Evolutionary conservation across 1,140 invertebrate genomes (phyloP).

Genomic region (Leguminivora glycinivorella): DNA sequence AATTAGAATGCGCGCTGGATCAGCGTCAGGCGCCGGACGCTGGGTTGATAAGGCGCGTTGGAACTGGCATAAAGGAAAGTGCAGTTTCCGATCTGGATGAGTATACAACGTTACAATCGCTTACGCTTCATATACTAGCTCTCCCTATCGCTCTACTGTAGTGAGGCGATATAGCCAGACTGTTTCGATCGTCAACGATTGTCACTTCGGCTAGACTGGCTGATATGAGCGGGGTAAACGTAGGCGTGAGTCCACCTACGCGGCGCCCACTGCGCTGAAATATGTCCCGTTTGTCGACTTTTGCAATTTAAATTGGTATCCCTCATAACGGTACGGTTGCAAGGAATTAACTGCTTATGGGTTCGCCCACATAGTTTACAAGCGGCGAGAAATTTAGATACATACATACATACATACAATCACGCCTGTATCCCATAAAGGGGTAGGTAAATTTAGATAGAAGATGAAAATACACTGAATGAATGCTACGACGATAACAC

Average conservation of each 20-base stretch:
- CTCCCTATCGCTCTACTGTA: no score
- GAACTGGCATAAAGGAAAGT: neutral
- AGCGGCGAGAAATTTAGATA: neutral
- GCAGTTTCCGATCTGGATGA: neutral
- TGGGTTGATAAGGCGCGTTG: constrained; percentile 17
- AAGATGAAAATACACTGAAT: no score
- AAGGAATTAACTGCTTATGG: neutral
- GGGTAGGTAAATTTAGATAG: no score
- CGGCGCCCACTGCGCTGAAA: constrained; percentile 26
- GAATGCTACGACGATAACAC: no score
- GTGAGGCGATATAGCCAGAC: no score
- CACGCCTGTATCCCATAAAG: no score
- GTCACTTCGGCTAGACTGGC: no score
- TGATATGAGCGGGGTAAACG: neutral
- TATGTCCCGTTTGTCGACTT: constrained; percentile 18
- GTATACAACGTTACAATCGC: no score
- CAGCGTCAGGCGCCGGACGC: neutral
- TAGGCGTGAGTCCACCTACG: constrained; percentile 16
- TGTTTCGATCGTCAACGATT: no score
- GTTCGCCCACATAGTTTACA: neutral
- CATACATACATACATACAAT: no score
- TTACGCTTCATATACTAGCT: no score
- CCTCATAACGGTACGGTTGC: neutral
- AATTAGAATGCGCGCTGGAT: neutral
- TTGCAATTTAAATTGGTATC: constrained; percentile 15